Evolutionary conservation across 1,140 invertebrate species (phyloP).

Genomic region (Drosophila saltans): DNA sequence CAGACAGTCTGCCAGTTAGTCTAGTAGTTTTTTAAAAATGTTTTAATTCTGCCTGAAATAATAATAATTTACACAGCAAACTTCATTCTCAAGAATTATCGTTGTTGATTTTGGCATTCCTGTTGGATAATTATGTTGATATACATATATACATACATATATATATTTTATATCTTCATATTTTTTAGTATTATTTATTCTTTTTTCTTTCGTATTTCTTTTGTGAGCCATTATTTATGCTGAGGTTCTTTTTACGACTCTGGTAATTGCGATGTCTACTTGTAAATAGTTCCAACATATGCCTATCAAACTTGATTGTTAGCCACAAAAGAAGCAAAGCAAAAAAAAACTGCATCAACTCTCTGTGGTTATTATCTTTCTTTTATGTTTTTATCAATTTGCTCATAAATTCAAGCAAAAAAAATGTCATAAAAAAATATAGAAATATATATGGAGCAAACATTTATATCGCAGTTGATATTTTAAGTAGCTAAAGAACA

Average conservation of each 20-base stretch:
- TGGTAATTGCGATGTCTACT: constrained; percentile 37
- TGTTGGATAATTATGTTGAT: constrained; percentile 63
- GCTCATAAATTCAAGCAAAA: not conserved
- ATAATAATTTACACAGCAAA: constrained; percentile 58
- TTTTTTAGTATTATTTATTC: constrained; percentile 39
- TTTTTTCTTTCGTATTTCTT: constrained; percentile 29
- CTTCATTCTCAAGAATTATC: constrained; percentile 17
- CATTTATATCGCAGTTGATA: not conserved
- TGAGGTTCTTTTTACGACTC: not conserved
- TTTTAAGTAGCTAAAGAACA: not conserved
- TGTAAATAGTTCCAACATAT: constrained; percentile 48
- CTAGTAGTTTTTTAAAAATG: constrained; percentile 55
- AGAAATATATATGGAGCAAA: not conserved
- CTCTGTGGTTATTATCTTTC: constrained; percentile 5
- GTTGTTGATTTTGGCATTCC: constrained; percentile 18
- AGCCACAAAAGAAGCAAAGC: constrained; percentile 36
- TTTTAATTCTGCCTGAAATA: constrained; percentile 69
- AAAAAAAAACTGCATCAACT: constrained; percentile 31
- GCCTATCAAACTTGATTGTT: constrained; percentile 67
- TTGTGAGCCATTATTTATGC: constrained; percentile 36
- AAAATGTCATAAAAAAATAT: not conserved
- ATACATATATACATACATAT: constrained; percentile 67
- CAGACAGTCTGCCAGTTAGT: constrained; percentile 54
- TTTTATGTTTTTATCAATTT: constrained; percentile 55
- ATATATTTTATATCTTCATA: constrained; percentile 30